phyloP scores from a whole-genome alignment of 2,113 vertebrate species.

The Neodon shergylaensis region DNA sequence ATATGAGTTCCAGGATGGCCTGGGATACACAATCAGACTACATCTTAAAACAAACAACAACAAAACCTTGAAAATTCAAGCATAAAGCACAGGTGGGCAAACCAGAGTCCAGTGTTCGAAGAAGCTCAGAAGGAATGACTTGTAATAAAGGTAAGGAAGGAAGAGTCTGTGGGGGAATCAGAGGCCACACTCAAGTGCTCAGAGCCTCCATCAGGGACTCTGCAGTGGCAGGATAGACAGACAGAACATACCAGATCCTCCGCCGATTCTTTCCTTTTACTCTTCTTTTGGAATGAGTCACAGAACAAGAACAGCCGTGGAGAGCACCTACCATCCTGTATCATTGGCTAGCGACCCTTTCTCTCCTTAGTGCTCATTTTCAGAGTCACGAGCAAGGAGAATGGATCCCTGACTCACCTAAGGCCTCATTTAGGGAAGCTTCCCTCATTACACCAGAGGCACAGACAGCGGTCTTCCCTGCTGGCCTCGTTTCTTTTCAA shows the following conservation, averaged over 20 bases:
- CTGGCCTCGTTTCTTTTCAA: not conserved
- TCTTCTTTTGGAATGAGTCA: not conserved
- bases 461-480: not conserved
- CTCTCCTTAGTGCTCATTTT: not conserved
- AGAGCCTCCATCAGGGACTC: accelerated
- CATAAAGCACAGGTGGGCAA: not conserved
- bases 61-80: not conserved
- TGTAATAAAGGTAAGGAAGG: accelerated
- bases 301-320: not conserved
- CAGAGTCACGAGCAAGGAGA: not conserved
- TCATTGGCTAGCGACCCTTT: not conserved
- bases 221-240: not conserved
- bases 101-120: not conserved
- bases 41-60: not conserved
- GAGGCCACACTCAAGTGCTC: too few relatives aligned
- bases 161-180: accelerated
- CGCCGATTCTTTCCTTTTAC: accelerated
- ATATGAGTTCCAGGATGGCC: not conserved
- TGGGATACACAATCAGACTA: not conserved
- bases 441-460: not conserved
- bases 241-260: accelerated
- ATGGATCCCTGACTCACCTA: not conserved
- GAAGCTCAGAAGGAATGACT: not conserved
- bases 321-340: accelerated
- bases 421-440: not conserved